phyloP scores from a whole-genome alignment of 1,140 invertebrate genomes.

The Ips typographus region DNA sequence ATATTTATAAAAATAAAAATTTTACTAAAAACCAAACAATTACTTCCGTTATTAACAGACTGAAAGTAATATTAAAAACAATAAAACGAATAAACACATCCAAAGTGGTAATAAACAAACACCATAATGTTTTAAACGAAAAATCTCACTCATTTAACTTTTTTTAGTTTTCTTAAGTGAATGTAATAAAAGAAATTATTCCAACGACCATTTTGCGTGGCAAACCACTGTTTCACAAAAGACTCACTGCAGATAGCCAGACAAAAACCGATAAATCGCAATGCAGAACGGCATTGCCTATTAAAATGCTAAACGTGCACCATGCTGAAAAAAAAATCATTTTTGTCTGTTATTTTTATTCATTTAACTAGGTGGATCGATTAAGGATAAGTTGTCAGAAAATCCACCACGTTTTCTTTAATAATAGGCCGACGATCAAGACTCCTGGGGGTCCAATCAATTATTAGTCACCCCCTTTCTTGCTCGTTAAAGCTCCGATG shows the following conservation, averaged over 20 bases:
- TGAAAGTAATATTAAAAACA: too few species aligned
- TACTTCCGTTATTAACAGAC: too few species aligned
- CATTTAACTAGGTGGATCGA: not conserved
- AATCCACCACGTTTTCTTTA: not conserved
- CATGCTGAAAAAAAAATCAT: not conserved
- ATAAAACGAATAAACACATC: too few species aligned
- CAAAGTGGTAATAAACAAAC: too few species aligned
- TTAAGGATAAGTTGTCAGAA: not conserved
- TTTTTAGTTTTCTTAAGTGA: too few species aligned
- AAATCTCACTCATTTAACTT: too few species aligned
- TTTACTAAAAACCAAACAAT: too few species aligned
- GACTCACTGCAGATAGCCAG: too few species aligned
- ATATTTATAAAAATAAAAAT: too few species aligned
- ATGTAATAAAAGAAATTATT: not conserved
- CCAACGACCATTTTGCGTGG: slow-evolving; percentile 12
- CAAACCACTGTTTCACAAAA: slow-evolving; percentile 1
- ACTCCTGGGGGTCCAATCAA: not conserved
- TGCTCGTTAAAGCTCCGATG: slow-evolving; percentile 11
- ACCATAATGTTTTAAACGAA: too few species aligned
- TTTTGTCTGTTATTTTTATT: not conserved
- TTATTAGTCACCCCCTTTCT: not conserved
- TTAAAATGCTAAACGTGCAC: slow-evolving; percentile 6
- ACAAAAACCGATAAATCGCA: slow-evolving; percentile 1
- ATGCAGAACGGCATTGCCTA: not conserved
- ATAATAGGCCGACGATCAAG: not conserved